These are phyloP conservation scores for Platycnemis pennipes DNA, from an alignment of 2,888 invertebrate genomes.

Conservation along the genomic window DNA sequence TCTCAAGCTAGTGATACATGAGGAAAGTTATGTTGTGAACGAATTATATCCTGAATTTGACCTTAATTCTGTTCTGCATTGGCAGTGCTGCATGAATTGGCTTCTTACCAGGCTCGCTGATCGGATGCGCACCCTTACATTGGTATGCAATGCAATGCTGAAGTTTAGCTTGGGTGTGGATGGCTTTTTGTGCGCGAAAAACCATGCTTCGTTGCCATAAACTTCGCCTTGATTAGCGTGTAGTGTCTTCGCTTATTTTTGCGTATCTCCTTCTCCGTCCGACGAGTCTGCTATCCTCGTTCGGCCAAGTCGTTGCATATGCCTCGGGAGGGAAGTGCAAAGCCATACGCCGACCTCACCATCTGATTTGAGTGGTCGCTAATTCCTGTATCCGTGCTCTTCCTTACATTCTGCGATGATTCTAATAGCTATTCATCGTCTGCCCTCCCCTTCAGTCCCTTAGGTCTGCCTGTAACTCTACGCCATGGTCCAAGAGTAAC, in stretches of 20 bases:
- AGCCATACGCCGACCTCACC: background rate
- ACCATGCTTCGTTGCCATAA: background rate
- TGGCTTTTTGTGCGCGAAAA: background rate
- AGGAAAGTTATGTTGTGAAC: too few relatives aligned
- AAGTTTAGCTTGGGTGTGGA: background rate
- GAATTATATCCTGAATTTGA: too few relatives aligned
- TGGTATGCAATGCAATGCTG: background rate
- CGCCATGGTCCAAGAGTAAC: too few relatives aligned
- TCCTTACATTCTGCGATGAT: background rate
- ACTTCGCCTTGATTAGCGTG: background rate
- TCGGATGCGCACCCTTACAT: background rate
- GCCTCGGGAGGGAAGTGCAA: background rate
- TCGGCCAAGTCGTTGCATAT: background rate
- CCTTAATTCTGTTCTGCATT: background rate
- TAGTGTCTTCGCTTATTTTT: background rate
- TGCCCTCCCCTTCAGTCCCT: too few relatives aligned
- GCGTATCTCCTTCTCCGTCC: background rate
- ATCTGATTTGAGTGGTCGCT: background rate
- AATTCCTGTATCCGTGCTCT: background rate
- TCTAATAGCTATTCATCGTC: background rate
- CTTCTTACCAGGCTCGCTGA: background rate
- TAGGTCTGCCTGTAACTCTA: too few relatives aligned
- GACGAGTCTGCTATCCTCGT: background rate
- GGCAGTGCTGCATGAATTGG: background rate
- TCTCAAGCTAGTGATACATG: too few relatives aligned